Base-by-base conservation (phyloP, 53 echinoderm and acorn worm species). In the Luidia sarsii region DNA sequence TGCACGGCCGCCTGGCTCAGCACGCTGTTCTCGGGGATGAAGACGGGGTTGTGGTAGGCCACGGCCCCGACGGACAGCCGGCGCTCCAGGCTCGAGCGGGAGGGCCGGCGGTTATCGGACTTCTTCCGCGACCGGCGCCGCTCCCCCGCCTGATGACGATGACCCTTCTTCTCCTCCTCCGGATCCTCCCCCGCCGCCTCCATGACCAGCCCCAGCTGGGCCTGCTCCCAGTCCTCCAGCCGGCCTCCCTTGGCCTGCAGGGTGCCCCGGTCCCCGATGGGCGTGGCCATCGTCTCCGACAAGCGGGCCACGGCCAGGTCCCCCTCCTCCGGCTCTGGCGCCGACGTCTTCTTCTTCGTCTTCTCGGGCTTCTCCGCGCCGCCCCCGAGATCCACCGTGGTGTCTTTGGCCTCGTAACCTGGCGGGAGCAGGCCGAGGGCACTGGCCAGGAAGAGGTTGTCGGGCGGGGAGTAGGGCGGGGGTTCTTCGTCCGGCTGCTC, bases 221-320 rank as follows among this genome's bases (percentile, higher is more conserved):
- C 77, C 32, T 73, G 70, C 43, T 84, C 84, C 84, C 84, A 84
- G 8, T 84, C 52, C 15, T 54, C 84, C 46, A 84, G 73, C 31
- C 73, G 71, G 65, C 73, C 73, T 37, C 64, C 73, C 39, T 84
- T 84, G 21, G 84, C 80, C 67, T 67, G 33, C 31, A 66, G 67
- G 6, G 64, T 51, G 18, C 84, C 84, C 38, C 84, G 39, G 31
- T 73, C 73, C 1, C 65, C 39, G 23, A 65, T 7, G 0, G 84
- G 84, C 54, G 15, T 73, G 13, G 84, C 27, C 37, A 84, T 39
- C 4, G 84, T 52, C 36, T 64, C 84, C 13, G 64, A 28, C 32
- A 84, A 68, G 13, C 65, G 22, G 0, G 72, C 73, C 19, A 84
- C 72, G 13, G 73, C 63, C 24, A 9, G 60, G 32, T 77, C 62